Evolutionary conservation across 1,140 invertebrate genomes (phyloP).

Genomic region (Achatina immaculata): DNA sequence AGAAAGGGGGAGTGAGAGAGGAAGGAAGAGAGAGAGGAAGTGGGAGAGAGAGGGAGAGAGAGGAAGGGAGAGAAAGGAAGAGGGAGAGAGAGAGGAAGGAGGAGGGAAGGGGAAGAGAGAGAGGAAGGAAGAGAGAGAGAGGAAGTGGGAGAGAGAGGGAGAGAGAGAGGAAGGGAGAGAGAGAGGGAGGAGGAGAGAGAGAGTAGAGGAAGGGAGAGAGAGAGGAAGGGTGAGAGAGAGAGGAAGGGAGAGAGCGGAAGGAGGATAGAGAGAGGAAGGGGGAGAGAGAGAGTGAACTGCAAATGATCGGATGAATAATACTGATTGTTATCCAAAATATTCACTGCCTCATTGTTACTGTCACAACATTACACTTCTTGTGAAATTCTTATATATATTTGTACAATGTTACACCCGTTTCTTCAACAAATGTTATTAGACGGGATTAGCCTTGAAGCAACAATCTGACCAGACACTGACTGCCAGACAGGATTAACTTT

Average conservation of each 20-base stretch:
- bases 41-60: not conserved
- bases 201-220: not conserved
- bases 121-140: not conserved
- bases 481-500: no score
- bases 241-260: not conserved
- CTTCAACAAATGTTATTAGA: no score
- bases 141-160: not conserved
- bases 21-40: not conserved
- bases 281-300: not conserved
- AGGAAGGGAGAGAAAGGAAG: not conserved
- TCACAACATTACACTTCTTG: no score
- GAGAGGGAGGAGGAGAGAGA: not conserved
- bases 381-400: no score
- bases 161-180: not conserved
- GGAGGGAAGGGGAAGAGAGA: not conserved
- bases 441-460: no score
- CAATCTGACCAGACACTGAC: no score
- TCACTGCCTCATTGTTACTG: no score
- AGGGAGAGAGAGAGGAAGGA: not conserved
- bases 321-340: no score
- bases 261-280: not conserved
- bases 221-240: not conserved
- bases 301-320: no score
- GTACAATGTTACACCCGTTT: no score
- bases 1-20: not conserved